Base-by-base conservation (phyloP, 1,140 invertebrate species). In the Caerostris extrusa region DNA sequence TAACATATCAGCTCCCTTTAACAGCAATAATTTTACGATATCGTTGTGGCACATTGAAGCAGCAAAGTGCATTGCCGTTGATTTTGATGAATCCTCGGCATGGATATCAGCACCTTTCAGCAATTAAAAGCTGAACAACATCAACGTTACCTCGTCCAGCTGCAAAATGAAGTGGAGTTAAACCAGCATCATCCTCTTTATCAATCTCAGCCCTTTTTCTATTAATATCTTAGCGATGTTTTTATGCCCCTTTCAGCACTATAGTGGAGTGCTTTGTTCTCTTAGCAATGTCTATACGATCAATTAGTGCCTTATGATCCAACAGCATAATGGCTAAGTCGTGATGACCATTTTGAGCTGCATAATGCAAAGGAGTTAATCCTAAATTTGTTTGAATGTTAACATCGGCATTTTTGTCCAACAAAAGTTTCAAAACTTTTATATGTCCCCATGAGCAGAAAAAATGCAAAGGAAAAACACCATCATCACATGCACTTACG, bases 191-290 rank as follows among this genome's bases (percentile, higher is more conserved):
- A 61, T 56, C 53, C 3, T 53, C 6, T 7, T 3, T 6, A 56
- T 89, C 6, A 34, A 71, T n/a, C 69, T 69, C 50, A 5, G 10
- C 17, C 50, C 87, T 5, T 88, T 88, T 95, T 99, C 99, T 0
- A 98, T 98, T 55, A 99, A 96, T 5, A 99, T 96, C 95, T 99
- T 99, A 14, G 99, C 99, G 94, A 99, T 98, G 57, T 97, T 97
- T 2, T 98, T 99, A 95, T 99, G 98, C 99, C 99, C 95, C 98
- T 98, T 96, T 99, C 99, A 0, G 99, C 99, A 7, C 99, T 99
- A 94, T 99, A 96, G 96, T 99, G 99, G 97, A 99, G 98, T 1
- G 99, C 98, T n/a, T n/a, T 7, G 98, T 55, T 55, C 67, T 5
- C 53, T 88, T 17, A 67, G 3, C 17, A 64, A 1, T 0, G 34